Evolutionary conservation across 2,113 vertebrate species (phyloP).

Genomic region (Regulus satrapa): DNA sequence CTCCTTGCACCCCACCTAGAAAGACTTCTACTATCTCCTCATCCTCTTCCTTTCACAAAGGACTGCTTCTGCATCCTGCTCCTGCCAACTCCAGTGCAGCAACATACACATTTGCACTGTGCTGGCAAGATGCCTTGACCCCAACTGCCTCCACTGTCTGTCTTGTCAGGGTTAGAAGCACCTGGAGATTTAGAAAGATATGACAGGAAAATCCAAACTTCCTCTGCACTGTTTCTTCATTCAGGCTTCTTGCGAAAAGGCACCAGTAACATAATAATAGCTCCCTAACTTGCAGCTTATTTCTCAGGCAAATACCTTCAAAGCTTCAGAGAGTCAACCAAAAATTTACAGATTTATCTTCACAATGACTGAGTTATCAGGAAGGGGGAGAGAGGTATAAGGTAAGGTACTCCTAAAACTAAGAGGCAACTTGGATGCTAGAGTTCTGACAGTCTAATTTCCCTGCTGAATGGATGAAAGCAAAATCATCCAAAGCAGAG

Average conservation of each 20-base stretch:
- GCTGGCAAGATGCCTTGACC: background rate
- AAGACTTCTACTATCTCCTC: background rate
- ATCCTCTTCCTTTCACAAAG: background rate
- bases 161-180: background rate
- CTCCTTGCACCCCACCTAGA: background rate
- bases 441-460: background rate
- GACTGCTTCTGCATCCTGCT: background rate
- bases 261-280: background rate
- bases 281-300: background rate
- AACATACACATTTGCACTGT: no score
- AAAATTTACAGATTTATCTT: background rate
- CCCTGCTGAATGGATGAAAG: background rate
- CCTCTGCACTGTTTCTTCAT: background rate
- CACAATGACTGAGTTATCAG: background rate
- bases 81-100: background rate
- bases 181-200: background rate
- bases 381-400: background rate
- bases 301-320: background rate
- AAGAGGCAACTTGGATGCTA: background rate
- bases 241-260: background rate
- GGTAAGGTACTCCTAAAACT: background rate
- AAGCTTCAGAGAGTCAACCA: background rate
- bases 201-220: background rate
- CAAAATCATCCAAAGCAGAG: background rate
- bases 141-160: background rate